These are phyloP conservation scores for Zelleria hepariella DNA, from an alignment of 2,888 invertebrate genomes.

Conservation along the genomic window DNA sequence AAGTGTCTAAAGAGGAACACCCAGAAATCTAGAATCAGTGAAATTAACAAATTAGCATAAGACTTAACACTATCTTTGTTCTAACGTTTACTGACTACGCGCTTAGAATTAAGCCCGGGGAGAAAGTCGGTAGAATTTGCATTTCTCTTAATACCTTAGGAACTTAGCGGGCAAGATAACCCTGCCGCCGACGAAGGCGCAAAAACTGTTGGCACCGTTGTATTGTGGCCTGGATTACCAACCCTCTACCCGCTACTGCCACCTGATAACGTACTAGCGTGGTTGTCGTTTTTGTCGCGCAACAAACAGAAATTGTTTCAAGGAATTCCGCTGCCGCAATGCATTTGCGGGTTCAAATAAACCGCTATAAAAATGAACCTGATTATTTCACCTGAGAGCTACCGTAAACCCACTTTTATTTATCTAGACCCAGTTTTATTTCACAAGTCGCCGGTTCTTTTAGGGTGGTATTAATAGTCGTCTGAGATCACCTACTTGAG, in stretches of 20 bases:
- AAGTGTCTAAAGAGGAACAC: no score
- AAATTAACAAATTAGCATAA: not conserved
- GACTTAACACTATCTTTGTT: not conserved
- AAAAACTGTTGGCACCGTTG: conserved; percentile 6
- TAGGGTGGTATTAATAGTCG: no score
- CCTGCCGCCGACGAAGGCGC: not conserved
- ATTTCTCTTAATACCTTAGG: conserved; percentile 3
- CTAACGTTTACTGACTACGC: not conserved
- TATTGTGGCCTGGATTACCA: not conserved
- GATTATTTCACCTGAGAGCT: not conserved
- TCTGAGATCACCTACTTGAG: no score
- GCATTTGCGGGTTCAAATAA: not conserved
- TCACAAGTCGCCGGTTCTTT: no score
- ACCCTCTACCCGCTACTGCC: not conserved
- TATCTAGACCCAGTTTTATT: no score
- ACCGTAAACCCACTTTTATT: not conserved
- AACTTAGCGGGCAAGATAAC: conserved; percentile 7
- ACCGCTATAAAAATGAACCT: not conserved
- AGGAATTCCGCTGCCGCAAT: not conserved
- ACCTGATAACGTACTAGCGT: not conserved
- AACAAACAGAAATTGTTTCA: not conserved
- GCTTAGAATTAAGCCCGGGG: not conserved
- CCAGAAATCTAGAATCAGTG: not conserved
- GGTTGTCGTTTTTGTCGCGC: not conserved
- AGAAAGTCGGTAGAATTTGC: conserved; percentile 9